These are phyloP conservation scores for Phainopepla nitens DNA, from an alignment of 2,113 vertebrate genomes.

Conservation along the genomic window DNA sequence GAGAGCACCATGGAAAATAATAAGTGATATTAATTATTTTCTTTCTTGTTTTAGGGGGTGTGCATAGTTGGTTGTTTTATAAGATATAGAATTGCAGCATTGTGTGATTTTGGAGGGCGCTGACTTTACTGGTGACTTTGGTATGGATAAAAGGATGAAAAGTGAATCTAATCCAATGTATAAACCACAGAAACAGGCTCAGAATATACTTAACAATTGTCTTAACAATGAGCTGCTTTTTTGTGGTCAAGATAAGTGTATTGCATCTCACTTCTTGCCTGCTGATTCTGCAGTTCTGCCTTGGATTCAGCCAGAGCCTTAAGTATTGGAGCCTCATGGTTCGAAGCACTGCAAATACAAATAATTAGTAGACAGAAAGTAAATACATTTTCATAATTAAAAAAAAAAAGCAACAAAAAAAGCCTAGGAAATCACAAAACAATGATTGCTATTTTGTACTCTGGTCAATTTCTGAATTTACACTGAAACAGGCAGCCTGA, in stretches of 20 bases:
- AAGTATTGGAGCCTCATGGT: background rate
- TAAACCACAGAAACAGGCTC: background rate
- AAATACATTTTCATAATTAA: background rate
- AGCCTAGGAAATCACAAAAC: background rate
- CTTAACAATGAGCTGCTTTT: background rate
- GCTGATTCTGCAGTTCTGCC: background rate
- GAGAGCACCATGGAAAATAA: background rate
- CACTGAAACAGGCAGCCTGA: background rate
- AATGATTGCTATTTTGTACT: background rate
- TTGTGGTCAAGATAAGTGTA: background rate
- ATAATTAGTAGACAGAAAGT: background rate
- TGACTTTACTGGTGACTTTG: background rate
- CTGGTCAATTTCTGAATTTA: background rate
- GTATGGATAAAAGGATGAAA: background rate
- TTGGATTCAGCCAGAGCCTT: background rate
- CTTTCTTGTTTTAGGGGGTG: rapidly evolving
- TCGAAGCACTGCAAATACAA: background rate
- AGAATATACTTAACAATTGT: background rate
- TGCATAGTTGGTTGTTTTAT: rapidly evolving
- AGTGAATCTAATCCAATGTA: background rate
- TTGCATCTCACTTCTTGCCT: background rate
- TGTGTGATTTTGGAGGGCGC: background rate
- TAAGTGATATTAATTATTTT: background rate
- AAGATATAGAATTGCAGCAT: background rate
- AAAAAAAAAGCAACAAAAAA: background rate